A percentile compares a stretch with the other conserved stretches of the same genome.
phyloP scores from a whole-genome alignment of 1,140 invertebrate species.

The Ephestia elutella region DNA sequence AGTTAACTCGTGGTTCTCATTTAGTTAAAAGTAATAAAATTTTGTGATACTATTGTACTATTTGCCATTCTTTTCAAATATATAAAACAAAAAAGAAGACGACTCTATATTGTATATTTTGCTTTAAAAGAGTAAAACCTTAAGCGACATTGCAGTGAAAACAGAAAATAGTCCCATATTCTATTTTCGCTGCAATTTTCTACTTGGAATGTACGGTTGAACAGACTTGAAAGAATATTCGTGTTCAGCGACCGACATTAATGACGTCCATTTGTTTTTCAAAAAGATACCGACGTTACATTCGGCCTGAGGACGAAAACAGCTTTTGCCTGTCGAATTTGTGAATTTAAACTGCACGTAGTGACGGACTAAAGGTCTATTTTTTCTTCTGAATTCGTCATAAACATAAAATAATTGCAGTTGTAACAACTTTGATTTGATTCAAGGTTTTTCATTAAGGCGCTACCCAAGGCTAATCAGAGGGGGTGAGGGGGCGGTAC shows the following conservation, averaged over 20 bases:
- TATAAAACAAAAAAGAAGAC: no score
- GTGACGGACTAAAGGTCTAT: no score
- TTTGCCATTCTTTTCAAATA: no score
- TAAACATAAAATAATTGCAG: no score
- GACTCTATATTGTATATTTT: background rate
- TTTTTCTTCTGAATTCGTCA: no score
- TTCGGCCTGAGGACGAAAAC: background rate
- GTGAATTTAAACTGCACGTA: background rate
- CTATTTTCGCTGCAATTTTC: slow-evolving; percentile 42
- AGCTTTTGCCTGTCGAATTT: background rate
- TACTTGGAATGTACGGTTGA: slow-evolving; percentile 39
- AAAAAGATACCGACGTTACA: background rate
- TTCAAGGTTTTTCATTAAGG: no score
- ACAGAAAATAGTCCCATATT: background rate
- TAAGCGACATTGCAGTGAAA: background rate
- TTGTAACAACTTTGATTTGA: no score
- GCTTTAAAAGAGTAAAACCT: background rate
- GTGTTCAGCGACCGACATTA: slow-evolving; percentile 43
- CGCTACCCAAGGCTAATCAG: no score
- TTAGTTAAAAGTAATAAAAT: no score
- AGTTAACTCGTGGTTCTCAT: no score
- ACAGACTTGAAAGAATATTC: slow-evolving; percentile 56
- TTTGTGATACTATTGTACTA: no score
- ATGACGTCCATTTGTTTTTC: slow-evolving; percentile 44
- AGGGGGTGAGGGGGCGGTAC: no score